These are phyloP conservation scores for Caenorhabditis briggsae DNA, from an alignment of 1,140 invertebrate species.

Conservation along the genomic window DNA sequence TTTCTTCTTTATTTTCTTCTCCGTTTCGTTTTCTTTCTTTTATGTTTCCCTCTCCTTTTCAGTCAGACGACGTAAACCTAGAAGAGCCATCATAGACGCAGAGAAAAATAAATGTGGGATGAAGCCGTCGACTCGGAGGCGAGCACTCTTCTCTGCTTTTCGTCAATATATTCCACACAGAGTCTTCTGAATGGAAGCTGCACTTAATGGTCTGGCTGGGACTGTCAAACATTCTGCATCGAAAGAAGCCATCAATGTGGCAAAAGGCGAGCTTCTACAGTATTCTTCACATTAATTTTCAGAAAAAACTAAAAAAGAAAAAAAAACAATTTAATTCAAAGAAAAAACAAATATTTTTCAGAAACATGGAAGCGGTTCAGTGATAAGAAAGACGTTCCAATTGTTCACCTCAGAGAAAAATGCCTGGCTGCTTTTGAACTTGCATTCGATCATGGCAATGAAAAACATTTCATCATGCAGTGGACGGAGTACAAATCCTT, in stretches of 20 bases:
- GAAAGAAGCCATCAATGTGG: constrained; percentile 58
- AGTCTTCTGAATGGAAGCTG: constrained; percentile 43
- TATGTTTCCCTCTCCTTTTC: neutral
- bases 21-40: neutral
- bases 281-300: too few species aligned
- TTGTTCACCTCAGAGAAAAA: constrained; percentile 57
- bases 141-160: constrained; percentile 11
- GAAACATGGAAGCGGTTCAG: constrained; percentile 50
- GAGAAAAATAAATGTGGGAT: neutral
- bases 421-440: constrained; percentile 60
- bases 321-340: neutral
- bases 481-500: constrained; percentile 60
- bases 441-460: constrained; percentile 63
- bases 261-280: constrained; percentile 36
- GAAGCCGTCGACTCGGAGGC: neutral
- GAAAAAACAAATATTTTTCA: neutral
- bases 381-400: constrained; percentile 62
- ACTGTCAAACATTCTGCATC: constrained; percentile 56
- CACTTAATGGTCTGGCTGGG: constrained; percentile 54
- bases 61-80: constrained; percentile 27
- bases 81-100: neutral
- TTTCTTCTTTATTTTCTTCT: neutral
- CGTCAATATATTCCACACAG: constrained; percentile 15
- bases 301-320: too few species aligned
- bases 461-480: constrained; percentile 57